Evolutionary conservation across 2,113 vertebrate species (phyloP).

Genomic region (Callocephalon fimbriatum): DNA sequence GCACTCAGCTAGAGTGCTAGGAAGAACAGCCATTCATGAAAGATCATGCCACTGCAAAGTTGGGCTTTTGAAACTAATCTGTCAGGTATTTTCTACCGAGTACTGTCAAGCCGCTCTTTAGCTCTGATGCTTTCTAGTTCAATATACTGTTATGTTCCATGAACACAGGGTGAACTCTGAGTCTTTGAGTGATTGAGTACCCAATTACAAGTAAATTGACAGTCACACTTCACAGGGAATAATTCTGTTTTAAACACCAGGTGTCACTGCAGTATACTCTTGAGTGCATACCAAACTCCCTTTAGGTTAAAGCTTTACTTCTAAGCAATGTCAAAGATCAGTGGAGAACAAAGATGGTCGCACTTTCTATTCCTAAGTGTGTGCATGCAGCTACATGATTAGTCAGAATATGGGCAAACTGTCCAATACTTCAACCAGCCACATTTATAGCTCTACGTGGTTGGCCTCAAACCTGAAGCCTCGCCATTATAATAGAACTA

Average conservation of each 20-base stretch:
- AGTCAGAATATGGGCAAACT: background rate
- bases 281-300: background rate
- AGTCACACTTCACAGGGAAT: background rate
- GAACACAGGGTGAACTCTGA: background rate
- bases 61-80: slow-evolving; percentile 22
- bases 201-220: slow-evolving; percentile 11
- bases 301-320: background rate
- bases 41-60: background rate
- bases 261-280: slow-evolving; percentile 52
- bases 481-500: background rate
- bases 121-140: background rate
- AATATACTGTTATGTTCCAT: background rate
- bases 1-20: background rate
- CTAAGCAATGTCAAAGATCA: background rate
- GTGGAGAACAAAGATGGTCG: background rate
- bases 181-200: background rate
- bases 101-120: background rate
- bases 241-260: slow-evolving; percentile 49
- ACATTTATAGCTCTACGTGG: background rate
- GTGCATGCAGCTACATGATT: background rate
- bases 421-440: background rate
- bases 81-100: background rate
- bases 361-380: background rate
- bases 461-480: background rate
- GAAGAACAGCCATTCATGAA: background rate